A percentile compares a stretch with the other conserved stretches of the same genome.
Evolutionary conservation across 2,113 vertebrate genomes (phyloP).

Genomic region (Cebidichthys violaceus): DNA sequence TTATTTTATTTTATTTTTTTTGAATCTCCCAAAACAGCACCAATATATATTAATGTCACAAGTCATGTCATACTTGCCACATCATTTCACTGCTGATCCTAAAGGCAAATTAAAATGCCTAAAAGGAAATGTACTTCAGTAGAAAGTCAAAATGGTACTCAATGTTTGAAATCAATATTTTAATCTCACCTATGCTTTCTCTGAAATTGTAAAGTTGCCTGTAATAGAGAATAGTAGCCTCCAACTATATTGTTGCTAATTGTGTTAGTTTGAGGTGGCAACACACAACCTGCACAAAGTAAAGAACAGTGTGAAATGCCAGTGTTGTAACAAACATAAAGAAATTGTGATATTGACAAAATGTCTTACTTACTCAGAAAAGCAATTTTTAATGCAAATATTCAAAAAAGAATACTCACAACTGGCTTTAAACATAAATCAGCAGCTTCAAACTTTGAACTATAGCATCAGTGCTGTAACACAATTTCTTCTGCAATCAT

Average conservation of each 20-base stretch:
- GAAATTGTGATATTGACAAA: not conserved
- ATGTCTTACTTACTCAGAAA: constrained; percentile 20
- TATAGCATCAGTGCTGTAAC: not conserved
- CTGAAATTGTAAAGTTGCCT: not conserved
- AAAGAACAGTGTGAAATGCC: not conserved
- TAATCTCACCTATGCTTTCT: constrained; percentile 16
- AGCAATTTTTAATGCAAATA: constrained; percentile 21
- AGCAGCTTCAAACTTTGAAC: constrained; percentile 23
- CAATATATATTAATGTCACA: constrained; percentile 41
- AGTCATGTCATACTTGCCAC: constrained; percentile 13
- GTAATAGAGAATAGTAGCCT: not conserved
- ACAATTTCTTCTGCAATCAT: constrained; percentile 27
- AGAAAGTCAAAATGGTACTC: constrained; percentile 9
- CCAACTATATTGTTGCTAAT: not conserved
- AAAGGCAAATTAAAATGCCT: constrained; percentile 7
- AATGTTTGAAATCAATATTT: constrained; percentile 34
- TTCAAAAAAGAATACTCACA: not conserved
- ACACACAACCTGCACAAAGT: not conserved
- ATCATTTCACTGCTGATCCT: constrained; percentile 30
- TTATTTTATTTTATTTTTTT: constrained; percentile 2
- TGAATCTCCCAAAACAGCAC: constrained; percentile 24
- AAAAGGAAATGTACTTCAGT: not conserved
- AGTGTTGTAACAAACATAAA: not conserved
- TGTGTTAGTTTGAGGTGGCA: not conserved
- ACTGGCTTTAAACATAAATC: constrained; percentile 13